Percentiles rank a stretch among this genome's conserved stretches.
Conservation (phyloP, 2,888 invertebrate species). For the Agonopterix alstromeriana region DNA sequence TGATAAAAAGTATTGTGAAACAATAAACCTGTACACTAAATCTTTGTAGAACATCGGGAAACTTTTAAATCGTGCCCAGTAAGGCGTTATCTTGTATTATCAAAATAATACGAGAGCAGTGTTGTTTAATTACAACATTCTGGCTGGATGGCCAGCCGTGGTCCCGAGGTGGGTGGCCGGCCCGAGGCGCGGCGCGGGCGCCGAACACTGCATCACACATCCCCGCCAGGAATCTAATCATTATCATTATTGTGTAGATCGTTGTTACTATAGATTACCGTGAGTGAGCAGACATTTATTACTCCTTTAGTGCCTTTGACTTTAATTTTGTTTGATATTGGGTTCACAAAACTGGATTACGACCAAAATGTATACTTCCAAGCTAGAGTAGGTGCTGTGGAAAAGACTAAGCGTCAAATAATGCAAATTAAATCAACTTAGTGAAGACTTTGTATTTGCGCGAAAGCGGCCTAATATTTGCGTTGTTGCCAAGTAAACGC, state of each 20-base stretch:
- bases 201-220: conserved; percentile 24
- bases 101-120: conserved; percentile 46
- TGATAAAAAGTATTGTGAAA: too few species aligned
- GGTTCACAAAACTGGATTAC: conserved; percentile 1
- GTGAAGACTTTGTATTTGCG: conserved; percentile 1
- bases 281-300: conserved; percentile 33
- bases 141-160: conserved; percentile 27
- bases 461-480: conserved; percentile 8
- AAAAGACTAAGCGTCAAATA: neutral
- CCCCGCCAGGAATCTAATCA: conserved; percentile 40
- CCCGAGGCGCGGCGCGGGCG: conserved; percentile 38
- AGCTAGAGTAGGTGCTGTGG: too few species aligned
- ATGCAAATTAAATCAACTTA: neutral
- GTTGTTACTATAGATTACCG: conserved; percentile 35
- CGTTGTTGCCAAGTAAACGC: conserved; percentile 15
- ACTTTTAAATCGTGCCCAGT: conserved; percentile 27
- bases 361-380: too few species aligned
- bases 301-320: conserved; percentile 8
- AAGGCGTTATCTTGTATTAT: conserved; percentile 39
- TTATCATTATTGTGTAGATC: conserved; percentile 41
- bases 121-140: conserved; percentile 52
- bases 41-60: conserved; percentile 29
- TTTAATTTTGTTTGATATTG: conserved; percentile 6
- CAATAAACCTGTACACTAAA: conserved; percentile 10
- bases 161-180: conserved; percentile 50